Percentiles rank a stretch among this genome's conserved stretches.
These are phyloP conservation scores for Setipinna tenuifilis DNA, from an alignment of 2,797 vertebrate species.

Conservation along the genomic window DNA sequence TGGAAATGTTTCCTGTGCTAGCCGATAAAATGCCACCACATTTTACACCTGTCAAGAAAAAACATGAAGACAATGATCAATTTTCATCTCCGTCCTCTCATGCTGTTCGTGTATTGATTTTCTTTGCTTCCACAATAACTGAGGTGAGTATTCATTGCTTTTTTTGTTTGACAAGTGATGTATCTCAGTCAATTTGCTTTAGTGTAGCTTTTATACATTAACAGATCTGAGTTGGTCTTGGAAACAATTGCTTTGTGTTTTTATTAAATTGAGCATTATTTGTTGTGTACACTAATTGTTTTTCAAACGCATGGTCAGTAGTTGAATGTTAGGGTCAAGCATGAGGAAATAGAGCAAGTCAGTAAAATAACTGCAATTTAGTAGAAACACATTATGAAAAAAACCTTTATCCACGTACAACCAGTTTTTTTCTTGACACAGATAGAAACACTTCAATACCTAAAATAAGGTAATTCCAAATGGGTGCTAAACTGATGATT, in stretches of 20 bases:
- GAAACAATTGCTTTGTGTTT: background rate
- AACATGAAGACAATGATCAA: background rate
- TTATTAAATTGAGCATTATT: background rate
- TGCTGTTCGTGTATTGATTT: background rate
- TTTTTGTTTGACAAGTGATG: background rate
- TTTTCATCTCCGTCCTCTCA: background rate
- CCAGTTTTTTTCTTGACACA: background rate
- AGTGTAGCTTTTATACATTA: background rate
- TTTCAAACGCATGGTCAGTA: background rate
- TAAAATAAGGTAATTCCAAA: too few species aligned
- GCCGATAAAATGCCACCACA: slow-evolving; percentile 95
- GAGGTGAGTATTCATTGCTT: background rate
- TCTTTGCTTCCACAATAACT: background rate
- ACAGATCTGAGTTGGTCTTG: background rate
- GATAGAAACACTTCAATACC: background rate
- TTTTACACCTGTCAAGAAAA: slow-evolving; percentile 85
- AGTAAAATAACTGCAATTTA: background rate
- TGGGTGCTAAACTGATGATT: too few species aligned
- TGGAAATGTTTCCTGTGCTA: slow-evolving; percentile 88
- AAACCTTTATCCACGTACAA: background rate
- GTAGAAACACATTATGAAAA: background rate
- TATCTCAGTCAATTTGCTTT: background rate
- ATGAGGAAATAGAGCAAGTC: background rate
- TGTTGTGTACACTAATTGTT: background rate
- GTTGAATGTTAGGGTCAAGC: background rate